These are phyloP conservation scores for Tyrannus savana DNA, from an alignment of 2,113 vertebrate genomes.

Conservation along the genomic window DNA sequence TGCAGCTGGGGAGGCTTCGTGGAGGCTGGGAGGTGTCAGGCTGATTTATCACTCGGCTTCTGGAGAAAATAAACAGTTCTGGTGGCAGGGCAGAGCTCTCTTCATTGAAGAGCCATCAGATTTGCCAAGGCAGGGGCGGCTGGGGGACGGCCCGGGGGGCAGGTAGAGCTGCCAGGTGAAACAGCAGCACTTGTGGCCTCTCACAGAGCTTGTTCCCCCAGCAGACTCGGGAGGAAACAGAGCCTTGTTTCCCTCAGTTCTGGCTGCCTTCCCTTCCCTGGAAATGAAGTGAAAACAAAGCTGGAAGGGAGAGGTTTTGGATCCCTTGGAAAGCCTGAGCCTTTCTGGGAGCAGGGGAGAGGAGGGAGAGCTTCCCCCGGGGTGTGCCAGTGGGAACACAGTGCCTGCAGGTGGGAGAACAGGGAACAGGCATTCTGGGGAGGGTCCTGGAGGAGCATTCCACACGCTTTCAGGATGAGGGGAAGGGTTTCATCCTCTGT, in stretches of 20 bases:
- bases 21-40: constrained; percentile 8
- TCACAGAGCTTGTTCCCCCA: not conserved
- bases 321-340: not conserved
- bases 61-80: constrained; percentile 9
- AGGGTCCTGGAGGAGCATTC: constrained; percentile 35
- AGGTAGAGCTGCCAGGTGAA: not conserved
- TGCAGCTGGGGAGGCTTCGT: not conserved
- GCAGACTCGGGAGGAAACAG: fast-evolving
- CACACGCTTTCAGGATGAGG: constrained; percentile 33
- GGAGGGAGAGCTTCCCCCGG: not conserved
- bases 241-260: not conserved
- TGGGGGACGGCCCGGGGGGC: not conserved
- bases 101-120: not conserved
- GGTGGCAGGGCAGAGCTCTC: constrained; percentile 10
- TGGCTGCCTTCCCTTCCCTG: not conserved
- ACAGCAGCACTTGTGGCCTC: not conserved
- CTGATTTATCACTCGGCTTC: constrained; percentile 44
- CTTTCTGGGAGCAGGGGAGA: not conserved
- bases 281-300: not conserved
- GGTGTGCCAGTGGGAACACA: not conserved
- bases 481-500: not conserved
- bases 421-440: constrained; percentile 25
- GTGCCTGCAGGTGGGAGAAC: constrained; percentile 18
- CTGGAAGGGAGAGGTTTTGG: not conserved
- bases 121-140: not conserved